Base-by-base conservation (phyloP, 2,113 vertebrate genomes). In the Myotis yumanensis region DNA sequence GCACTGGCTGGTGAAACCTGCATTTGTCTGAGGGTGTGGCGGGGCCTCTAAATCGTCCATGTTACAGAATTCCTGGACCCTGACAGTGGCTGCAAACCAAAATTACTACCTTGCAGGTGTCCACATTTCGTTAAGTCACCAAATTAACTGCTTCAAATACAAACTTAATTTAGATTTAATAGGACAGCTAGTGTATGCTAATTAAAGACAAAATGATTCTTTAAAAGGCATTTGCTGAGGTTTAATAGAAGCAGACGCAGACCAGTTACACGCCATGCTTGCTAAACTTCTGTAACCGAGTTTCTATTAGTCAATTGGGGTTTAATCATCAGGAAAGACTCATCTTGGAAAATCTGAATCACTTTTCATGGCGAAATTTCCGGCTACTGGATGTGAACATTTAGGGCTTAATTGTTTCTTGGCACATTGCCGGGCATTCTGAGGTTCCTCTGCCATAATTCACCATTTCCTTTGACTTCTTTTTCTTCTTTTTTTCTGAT, bases 131-230 rank as follows among this genome's bases (percentile, higher is more conserved):
- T 79, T 97, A 97, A 96, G 75, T 96, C 93, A 98, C 96, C 95
- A 95, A 94, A 97, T 96, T 89, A 97, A 97, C 94, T 76, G 87
- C 89, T 93, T 96, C 66, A 94, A 97, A 96, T 93, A 95, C 86
- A 87, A 43, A 93, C 95, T 97, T 96, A 96, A 97, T 97, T 98
- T 97, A 83, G 82, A 85, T 96, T 98, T 97, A 97, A 97, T 92
- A 96, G 80, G 96, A 96, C 59, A 97, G 71, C 64, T 75, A 90
- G 81, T 83, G 84, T 95, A 59, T 94, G 79, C 77, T 97, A 97
- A 97, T 97, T 97, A 96, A 97, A 97, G 95, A 96, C 86, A 86
- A 89, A 97, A 87, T 76, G 89, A 83, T 88, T 96, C 96, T 90
- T 95, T 93, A 94, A 97, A 93, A 86, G 94, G 88, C 96, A 84